Base-by-base conservation (phyloP, 1,140 invertebrate species). In the Pogonomyrmex californicus region DNA sequence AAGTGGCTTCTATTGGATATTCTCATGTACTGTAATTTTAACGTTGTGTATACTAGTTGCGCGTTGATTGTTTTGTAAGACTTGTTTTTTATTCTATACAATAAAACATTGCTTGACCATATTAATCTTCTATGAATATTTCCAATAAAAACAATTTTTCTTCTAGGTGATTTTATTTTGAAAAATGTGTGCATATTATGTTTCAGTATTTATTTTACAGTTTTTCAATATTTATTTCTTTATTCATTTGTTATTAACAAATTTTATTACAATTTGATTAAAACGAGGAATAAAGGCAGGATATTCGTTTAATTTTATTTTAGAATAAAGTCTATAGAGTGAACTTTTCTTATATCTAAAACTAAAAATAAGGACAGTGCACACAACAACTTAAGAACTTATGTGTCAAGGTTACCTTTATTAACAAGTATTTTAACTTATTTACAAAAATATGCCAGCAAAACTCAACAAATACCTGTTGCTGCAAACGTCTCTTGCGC, bases 361-460 rank as follows among this genome's bases (percentile, higher is more conserved):
- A 65, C 3, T 49, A 23, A 23, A 23, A 23, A 23, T 23, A 23
- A 49, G 68, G 17, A 14, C 1, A 36, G 14, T 60, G 66, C 47
- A 30, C 47, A 82, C 4, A 71, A 82, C 79, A 71, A 10, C 4
- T 75, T 47, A 38, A 14, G 44, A 1, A 75, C n/a, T 30, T 49
- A 5, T 83, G 41, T 83, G n/a, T 83, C 68, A 58, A 60, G 68
- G 87, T 58, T 87, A 88, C 83, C 68, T 93, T 92, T 92, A 92
- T 91, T 89, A 94, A 89, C 88, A 92, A 86, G 87, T 92, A 88
- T 70, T 89, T 92, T 86, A 91, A 91, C 87, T 87, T 95, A 93
- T 93, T 86, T 94, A 94, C 93, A 94, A 86, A 94, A 86, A 86
- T 93, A 85, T 83, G 66, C 87, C 81, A 89, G 88, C 66, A 93